Evolutionary conservation across 2,888 invertebrate genomes (phyloP).

Genomic region (Pasiphila rectangulata): DNA sequence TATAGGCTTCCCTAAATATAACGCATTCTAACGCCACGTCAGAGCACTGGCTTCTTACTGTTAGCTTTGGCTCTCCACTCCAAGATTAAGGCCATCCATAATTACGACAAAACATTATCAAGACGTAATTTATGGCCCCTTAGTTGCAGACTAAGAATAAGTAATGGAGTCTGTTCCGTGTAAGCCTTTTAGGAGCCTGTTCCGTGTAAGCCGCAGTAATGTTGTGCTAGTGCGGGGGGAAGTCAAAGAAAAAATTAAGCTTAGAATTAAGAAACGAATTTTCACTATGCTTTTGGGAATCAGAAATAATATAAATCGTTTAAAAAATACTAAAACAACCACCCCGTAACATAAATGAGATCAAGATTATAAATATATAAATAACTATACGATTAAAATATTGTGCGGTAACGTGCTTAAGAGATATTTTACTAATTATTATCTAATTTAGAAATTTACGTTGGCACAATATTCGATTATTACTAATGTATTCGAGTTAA

Average conservation of each 20-base stretch:
- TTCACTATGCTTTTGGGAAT: no score
- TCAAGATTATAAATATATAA: slow-evolving; percentile 2
- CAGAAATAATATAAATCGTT: background rate
- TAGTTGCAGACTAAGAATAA: no score
- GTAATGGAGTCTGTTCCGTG: background rate
- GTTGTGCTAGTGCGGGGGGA: background rate
- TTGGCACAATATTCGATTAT: slow-evolving; percentile 23
- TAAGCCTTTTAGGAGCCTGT: background rate
- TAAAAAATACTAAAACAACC: background rate
- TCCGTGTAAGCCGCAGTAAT: background rate
- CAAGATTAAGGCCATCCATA: no score
- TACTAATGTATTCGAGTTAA: slow-evolving; percentile 12
- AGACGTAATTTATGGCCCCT: no score
- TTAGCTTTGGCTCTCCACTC: no score
- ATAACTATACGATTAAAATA: slow-evolving; percentile 1
- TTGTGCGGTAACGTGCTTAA: slow-evolving; percentile 18
- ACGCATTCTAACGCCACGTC: no score
- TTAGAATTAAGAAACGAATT: no score
- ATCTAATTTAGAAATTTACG: slow-evolving; percentile 22
- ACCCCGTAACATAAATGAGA: slow-evolving; percentile 6
- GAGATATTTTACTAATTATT: slow-evolving; percentile 14
- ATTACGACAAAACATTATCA: no score
- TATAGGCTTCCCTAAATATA: no score
- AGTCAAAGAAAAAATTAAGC: background rate
- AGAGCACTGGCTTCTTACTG: no score